These are phyloP conservation scores for Andrena trimmerana DNA, from an alignment of 2,888 invertebrate genomes.

Conservation along the genomic window DNA sequence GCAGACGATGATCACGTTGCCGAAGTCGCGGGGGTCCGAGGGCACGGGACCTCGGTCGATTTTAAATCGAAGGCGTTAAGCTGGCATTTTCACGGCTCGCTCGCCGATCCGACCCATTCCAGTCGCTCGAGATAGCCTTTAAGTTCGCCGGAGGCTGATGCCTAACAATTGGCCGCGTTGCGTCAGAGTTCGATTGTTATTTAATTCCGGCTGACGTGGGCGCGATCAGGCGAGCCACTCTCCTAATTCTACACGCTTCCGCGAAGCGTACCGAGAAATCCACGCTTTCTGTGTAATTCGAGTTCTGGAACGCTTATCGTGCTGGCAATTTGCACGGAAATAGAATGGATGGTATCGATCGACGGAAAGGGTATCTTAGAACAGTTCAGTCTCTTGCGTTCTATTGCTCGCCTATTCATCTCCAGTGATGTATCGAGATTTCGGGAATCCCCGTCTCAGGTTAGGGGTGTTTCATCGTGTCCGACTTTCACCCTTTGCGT, in stretches of 20 bases:
- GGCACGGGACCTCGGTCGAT: neutral
- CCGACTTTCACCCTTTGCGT: neutral
- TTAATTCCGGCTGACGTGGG: conserved; percentile 38
- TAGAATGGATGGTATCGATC: conserved; percentile 38
- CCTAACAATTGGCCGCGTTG: neutral
- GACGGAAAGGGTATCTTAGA: conserved; percentile 2
- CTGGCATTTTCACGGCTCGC: conserved; percentile 8
- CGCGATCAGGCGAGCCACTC: conserved; percentile 28
- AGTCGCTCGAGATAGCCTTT: neutral
- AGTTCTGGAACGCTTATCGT: conserved; percentile 49
- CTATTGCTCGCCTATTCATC: neutral
- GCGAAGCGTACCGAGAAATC: conserved; percentile 22
- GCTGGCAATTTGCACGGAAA: conserved; percentile 55
- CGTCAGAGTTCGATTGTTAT: conserved; percentile 39
- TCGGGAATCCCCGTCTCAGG: neutral
- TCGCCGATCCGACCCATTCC: neutral
- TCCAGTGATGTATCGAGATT: neutral
- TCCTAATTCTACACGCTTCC: conserved; percentile 39
- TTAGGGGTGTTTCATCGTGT: neutral
- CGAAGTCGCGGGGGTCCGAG: conserved; percentile 23
- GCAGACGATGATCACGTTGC: conserved; percentile 23
- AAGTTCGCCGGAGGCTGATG: neutral
- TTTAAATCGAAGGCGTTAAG: conserved; percentile 7
- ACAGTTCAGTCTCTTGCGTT: neutral
- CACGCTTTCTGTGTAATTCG: conserved; percentile 42